Evolutionary conservation across 2,888 invertebrate species (phyloP), one percentile per base, ranked within the genome.

Genomic region (Coenonympha glycerion): DNA sequence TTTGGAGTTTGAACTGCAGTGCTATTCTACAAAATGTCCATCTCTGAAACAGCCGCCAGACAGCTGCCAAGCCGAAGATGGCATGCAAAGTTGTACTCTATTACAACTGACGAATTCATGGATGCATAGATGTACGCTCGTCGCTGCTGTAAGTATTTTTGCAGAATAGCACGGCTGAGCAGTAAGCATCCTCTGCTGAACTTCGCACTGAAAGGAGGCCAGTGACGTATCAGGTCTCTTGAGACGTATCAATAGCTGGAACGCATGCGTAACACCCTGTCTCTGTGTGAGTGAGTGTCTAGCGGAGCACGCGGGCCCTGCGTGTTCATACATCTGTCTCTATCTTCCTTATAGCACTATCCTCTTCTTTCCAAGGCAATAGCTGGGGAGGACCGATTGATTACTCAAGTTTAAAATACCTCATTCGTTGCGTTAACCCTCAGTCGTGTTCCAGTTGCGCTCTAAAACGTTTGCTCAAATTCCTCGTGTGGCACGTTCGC

Each of bases 391-490:
- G 71, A 73, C 76, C 69, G 70, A 70, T 71, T 67, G 70, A 70
- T 71, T 67, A 68, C 66, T 68, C 64, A 76, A 76, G 80, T 80
- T 85, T 85, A 78, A 84, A 84, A 82, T 84, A 86, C 76, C 74
- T 71, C 64, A 66, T 64, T 62, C 68, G 70, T 64, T 63, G 67
- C 66, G 68, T 61, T 69, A 72, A 72, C 76, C 74, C 73, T 80
- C 84, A 87, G 86, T 87, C 65, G 74, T 77, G 74, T 75, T 76
- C 71, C 65, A 76, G 74, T 71, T 76, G 74, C 70, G 69, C 65
- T 71, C 58, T 71, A 60, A 71, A 66, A 68, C 71, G 71, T 68
- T 73, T 57, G 64, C 62, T 53, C 55, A 61, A 59, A 60, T 55
- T 62, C 62, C 59, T 52, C 59, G 62, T 65, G 73, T 68, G 60